Evolutionary conservation across 2,113 vertebrate genomes (phyloP).

Genomic region (Limnothrissa miodon): DNA sequence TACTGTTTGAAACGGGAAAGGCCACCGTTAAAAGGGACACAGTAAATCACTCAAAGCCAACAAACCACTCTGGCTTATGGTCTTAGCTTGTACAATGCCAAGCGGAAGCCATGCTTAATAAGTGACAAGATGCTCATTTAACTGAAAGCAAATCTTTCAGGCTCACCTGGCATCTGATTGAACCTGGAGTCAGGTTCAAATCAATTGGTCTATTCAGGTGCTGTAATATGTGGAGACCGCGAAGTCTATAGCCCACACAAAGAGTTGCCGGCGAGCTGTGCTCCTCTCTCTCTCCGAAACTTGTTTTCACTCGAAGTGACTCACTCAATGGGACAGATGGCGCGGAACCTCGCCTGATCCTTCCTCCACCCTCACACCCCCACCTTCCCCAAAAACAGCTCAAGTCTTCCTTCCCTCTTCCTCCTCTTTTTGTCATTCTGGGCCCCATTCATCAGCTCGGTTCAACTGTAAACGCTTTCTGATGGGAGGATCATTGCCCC

Average conservation of each 20-base stretch:
- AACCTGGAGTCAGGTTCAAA: not conserved
- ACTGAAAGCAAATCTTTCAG: not conserved
- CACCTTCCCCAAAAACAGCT: constrained; percentile 17
- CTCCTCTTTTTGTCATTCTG: not conserved
- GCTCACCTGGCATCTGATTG: not conserved
- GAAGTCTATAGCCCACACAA: constrained; percentile 23
- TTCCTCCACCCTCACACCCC: constrained; percentile 23
- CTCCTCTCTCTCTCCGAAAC: constrained; percentile 20
- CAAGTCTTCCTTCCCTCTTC: not conserved
- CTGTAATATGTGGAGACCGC: not conserved
- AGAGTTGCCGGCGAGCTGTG: constrained; percentile 17
- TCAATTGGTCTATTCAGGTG: not conserved
- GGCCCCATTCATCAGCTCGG: constrained; percentile 44
- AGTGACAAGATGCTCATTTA: not conserved
- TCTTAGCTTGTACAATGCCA: not conserved
- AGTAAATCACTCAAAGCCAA: constrained; percentile 28
- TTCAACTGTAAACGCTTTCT: constrained; percentile 40
- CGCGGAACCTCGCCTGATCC: constrained; percentile 34
- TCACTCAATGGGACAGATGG: constrained; percentile 45
- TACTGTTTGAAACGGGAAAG: constrained; percentile 1
- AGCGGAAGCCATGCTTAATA: not conserved
- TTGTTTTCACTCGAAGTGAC: constrained; percentile 18
- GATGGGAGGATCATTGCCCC: constrained; percentile 42
- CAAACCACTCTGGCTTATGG: not conserved
- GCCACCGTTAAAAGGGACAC: constrained; percentile 7